These are phyloP conservation scores for Ophiothrix spiculata DNA, from an alignment of 35 echinoderm and acorn worm species.

Conservation along the genomic window DNA sequence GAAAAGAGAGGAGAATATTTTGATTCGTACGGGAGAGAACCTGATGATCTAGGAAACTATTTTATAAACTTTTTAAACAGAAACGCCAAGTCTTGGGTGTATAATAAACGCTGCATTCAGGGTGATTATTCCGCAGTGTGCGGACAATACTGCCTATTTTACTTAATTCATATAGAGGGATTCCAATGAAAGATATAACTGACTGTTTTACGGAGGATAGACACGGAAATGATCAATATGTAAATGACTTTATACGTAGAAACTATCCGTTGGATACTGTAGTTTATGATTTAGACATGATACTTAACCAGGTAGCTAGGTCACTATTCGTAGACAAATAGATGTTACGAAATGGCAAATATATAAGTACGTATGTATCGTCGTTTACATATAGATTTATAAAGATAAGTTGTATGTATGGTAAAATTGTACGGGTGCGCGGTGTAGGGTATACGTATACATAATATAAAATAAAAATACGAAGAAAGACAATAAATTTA, in stretches of 20 bases:
- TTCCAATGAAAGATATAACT: neutral
- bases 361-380: too few species aligned
- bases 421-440: too few species aligned
- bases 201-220: constrained; percentile 4
- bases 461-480: too few species aligned
- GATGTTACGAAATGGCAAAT: too few species aligned
- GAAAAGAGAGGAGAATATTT: constrained; percentile 9
- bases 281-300: neutral
- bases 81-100: neutral
- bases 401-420: too few species aligned
- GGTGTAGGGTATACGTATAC: too few species aligned
- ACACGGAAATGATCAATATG: neutral
- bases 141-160: constrained; percentile 38
- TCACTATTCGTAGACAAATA: too few species aligned
- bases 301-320: neutral
- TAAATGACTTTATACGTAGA: neutral
- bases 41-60: neutral
- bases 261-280: neutral
- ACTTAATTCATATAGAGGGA: constrained; percentile 10
- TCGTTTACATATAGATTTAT: too few species aligned
- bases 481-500: too few species aligned
- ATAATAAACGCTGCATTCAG: neutral
- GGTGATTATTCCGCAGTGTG: constrained; percentile 33
- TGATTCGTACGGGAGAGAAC: constrained; percentile 37
- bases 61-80: constrained; percentile 6